A percentile compares a stretch with the other conserved stretches of the same genome.
Conservation (phyloP, 1,140 invertebrate genomes). For the Mizuhopecten yessoensis region DNA sequence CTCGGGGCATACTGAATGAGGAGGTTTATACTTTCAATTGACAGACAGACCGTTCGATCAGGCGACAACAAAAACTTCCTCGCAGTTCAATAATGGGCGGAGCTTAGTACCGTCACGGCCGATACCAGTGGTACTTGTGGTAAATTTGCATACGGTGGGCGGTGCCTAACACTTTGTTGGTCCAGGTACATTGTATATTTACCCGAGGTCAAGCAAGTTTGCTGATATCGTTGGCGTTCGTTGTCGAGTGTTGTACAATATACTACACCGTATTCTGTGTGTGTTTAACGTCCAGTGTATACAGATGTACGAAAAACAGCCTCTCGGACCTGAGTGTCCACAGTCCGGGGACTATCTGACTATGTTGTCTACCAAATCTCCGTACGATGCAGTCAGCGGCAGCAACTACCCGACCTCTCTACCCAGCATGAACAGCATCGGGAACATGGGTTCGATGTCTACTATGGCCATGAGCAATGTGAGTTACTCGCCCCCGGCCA, state of each 20-base stretch:
- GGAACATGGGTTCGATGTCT: slow-evolving; percentile 77
- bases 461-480: slow-evolving; percentile 90
- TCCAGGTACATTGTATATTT: slow-evolving; percentile 69
- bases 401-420: slow-evolving; percentile 75
- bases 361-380: slow-evolving; percentile 68
- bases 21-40: neutral
- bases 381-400: slow-evolving; percentile 71
- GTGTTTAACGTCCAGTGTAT: neutral
- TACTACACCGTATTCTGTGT: slow-evolving; percentile 40
- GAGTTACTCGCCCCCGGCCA: slow-evolving; percentile 85
- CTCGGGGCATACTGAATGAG: neutral
- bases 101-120: neutral
- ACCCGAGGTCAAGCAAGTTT: slow-evolving; percentile 67
- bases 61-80: slow-evolving; percentile 3
- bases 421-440: slow-evolving; percentile 78
- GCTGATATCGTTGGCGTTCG: slow-evolving; percentile 60
- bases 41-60: neutral
- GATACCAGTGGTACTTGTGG: neutral
- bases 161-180: slow-evolving; percentile 48
- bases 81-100: slow-evolving; percentile 31
- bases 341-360: slow-evolving; percentile 72
- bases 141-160: slow-evolving; percentile 65
- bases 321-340: slow-evolving; percentile 67
- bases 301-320: slow-evolving; percentile 71
- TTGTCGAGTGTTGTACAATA: slow-evolving; percentile 60